Evolutionary conservation across 35 echinoderm and acorn worm genomes (phyloP), one percentile per base, ranked within the genome.

Genomic region (Chiridota heheva): DNA sequence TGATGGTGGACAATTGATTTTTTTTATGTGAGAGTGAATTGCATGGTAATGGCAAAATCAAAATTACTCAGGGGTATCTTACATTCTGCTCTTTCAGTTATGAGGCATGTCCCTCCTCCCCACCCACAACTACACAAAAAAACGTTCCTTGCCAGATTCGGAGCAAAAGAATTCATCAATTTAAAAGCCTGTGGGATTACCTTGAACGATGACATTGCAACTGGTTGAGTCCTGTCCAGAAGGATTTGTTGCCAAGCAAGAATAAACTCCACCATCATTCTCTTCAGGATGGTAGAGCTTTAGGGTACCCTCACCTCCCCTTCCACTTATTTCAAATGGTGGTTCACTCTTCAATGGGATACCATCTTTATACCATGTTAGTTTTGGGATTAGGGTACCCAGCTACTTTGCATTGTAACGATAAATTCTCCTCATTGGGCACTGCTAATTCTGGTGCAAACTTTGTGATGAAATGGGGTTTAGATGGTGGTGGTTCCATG

Each of bases 181-280:
- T n/a, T n/a, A n/a, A n/a, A 7, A 51, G 7, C 20, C 20, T 51
- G 7, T n/a, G n/a, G 46, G 45, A 13, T 42, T 43, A 70, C 67
- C 67, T 70, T 31, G 33, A 32, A 70, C 67, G 16, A 39, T 70
- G 28, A 70, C 67, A 70, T 70, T 70, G 67, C 27, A 32, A 42
- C 67, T 70, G 67, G 67, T 70, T 8, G 67, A 70, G 39, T 70
- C 67, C 27, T 70, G 67, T 17, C 67, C 67, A 32, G 67, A 70
- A 7, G 67, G 67, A 39, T 70, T 70, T 31, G 67, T 0, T 8
- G 67, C 67, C 13, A 70, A 27, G 27, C 67, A 70, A 17, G 67
- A 70, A 70, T 70, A 70, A 12, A 70, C 67, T 18, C 67, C 67
- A 70, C 67, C 67, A 37, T 76, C 72, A 43, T 76, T 49, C n/a